Percentiles rank a stretch among this genome's conserved stretches.
These are phyloP conservation scores for Ophiodon elongatus DNA, from an alignment of 2,113 vertebrate genomes.

Conservation along the genomic window DNA sequence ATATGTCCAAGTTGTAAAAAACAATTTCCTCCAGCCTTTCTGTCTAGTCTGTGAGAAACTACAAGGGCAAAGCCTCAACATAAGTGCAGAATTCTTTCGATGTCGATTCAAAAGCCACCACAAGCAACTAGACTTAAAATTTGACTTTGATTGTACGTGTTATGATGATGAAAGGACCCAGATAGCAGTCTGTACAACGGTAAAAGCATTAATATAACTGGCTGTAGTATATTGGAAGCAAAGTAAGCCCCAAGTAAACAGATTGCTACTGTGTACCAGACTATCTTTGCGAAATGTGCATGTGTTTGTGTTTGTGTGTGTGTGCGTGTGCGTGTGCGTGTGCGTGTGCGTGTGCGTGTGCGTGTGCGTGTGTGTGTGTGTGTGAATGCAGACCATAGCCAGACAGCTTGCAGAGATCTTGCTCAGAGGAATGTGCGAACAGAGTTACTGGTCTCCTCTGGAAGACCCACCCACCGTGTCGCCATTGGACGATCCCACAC, in stretches of 20 bases:
- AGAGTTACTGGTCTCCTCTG: slow-evolving; percentile 98
- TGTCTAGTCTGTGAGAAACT: neutral
- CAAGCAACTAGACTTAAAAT: neutral
- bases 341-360: slow-evolving; percentile 2
- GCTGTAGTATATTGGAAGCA: slow-evolving; percentile 9
- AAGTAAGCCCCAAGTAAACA: slow-evolving; percentile 24
- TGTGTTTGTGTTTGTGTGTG: slow-evolving; percentile 2
- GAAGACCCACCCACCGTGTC: slow-evolving; percentile 95
- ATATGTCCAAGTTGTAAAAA: neutral
- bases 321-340: slow-evolving; percentile 4
- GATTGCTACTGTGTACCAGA: slow-evolving; percentile 22
- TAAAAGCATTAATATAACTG: neutral
- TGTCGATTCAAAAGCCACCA: neutral
- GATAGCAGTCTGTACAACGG: neutral
- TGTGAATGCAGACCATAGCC: slow-evolving; percentile 91
- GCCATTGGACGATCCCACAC: slow-evolving; percentile 92
- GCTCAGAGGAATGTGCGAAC: slow-evolving; percentile 98
- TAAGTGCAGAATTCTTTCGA: neutral
- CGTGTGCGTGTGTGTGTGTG: slow-evolving; percentile 12
- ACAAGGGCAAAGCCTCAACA: neutral
- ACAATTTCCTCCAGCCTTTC: neutral
- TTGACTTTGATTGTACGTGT: neutral
- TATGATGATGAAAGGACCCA: neutral
- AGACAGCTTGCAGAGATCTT: slow-evolving; percentile 98
- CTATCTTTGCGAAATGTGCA: neutral